Percentiles rank a stretch among this genome's conserved stretches.
Conservation (phyloP, 2,797 vertebrate genomes). For the Gila robusta region DNA sequence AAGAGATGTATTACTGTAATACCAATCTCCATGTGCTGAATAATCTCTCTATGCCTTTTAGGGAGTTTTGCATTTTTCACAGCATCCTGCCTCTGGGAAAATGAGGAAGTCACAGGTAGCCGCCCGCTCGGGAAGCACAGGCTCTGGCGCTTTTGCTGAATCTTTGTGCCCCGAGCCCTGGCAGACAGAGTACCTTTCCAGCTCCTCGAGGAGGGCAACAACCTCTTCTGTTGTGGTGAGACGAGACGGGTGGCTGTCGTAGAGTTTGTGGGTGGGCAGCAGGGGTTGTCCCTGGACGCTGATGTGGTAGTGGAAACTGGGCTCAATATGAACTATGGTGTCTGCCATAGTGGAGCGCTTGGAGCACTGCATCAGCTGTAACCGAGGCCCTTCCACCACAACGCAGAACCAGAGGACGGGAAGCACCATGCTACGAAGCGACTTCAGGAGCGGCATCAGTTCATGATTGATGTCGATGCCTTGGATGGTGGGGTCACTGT, state of each 20-base stretch:
- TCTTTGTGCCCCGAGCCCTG: constrained; percentile 70
- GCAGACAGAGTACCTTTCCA: constrained; percentile 78
- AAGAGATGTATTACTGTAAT: background rate
- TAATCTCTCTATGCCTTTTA: constrained; percentile 13
- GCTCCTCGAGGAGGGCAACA: constrained; percentile 74
- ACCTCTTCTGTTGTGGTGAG: constrained; percentile 69
- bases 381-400: constrained; percentile 76
- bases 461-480: constrained; percentile 68
- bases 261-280: constrained; percentile 79
- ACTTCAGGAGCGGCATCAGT: constrained; percentile 74
- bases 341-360: constrained; percentile 81
- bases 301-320: constrained; percentile 77
- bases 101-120: constrained; percentile 82
- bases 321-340: constrained; percentile 78
- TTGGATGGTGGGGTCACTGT: background rate
- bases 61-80: constrained; percentile 68
- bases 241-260: constrained; percentile 70
- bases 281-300: constrained; percentile 81
- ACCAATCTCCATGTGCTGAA: background rate
- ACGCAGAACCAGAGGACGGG: constrained; percentile 81
- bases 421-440: constrained; percentile 70
- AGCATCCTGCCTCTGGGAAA: constrained; percentile 67
- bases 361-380: constrained; percentile 82
- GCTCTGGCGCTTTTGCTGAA: constrained; percentile 32
- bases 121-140: constrained; percentile 75